Percentiles rank a stretch among this genome's conserved stretches.
Conservation (phyloP, 2,797 vertebrate species). For the Brachyrhaphis roseni region DNA sequence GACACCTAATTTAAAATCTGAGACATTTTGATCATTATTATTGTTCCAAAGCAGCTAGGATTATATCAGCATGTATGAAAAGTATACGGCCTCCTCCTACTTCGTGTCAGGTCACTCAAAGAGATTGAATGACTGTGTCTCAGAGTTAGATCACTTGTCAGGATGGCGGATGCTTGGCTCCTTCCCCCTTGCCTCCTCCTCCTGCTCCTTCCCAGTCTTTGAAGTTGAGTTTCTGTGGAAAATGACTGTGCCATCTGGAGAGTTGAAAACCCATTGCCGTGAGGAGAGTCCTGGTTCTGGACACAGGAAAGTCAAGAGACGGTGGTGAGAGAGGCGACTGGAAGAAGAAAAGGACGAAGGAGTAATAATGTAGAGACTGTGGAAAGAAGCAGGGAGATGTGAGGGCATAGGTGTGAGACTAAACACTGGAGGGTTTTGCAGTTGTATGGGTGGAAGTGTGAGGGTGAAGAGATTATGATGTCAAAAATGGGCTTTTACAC, state of each 20-base stretch:
- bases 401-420: slow-evolving; percentile 6
- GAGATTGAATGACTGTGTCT: slow-evolving; percentile 23
- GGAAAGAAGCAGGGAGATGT: slow-evolving; percentile 24
- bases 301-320: slow-evolving; percentile 25
- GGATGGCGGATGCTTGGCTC: slow-evolving; percentile 33
- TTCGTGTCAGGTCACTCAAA: slow-evolving; percentile 20
- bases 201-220: slow-evolving; percentile 47
- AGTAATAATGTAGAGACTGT: slow-evolving; percentile 10
- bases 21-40: not conserved
- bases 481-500: slow-evolving; percentile 37
- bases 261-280: slow-evolving; percentile 39
- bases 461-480: slow-evolving; percentile 37
- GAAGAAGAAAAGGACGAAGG: slow-evolving; percentile 10
- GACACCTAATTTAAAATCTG: not conserved
- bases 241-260: slow-evolving; percentile 67
- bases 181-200: slow-evolving; percentile 9
- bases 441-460: slow-evolving; percentile 37
- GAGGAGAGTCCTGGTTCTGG: slow-evolving; percentile 43
- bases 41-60: not conserved
- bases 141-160: slow-evolving; percentile 28
- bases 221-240: slow-evolving; percentile 63
- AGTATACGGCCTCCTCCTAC: not conserved
- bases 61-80: not conserved
- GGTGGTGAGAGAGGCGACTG: slow-evolving; percentile 9
- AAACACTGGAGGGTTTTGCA: slow-evolving; percentile 29